Evolutionary conservation across 2,888 invertebrate genomes (phyloP).

Genomic region (Diogma glabrata): DNA sequence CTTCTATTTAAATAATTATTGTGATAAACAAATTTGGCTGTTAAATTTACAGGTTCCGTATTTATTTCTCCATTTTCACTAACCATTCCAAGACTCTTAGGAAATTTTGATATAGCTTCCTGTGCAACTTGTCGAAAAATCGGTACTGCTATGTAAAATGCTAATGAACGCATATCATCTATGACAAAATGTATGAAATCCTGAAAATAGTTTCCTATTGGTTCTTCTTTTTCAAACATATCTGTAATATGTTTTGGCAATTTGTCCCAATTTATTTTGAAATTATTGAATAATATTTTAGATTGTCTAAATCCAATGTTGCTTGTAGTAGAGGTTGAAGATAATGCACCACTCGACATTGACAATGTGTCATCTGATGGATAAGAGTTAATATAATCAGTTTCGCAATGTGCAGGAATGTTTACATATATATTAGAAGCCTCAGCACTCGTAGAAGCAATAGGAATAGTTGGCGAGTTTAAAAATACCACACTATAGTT

Average conservation of each 20-base stretch:
- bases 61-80: not conserved
- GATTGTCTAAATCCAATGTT: not conserved
- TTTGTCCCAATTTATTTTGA: not conserved
- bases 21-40: not conserved
- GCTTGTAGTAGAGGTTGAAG: not conserved
- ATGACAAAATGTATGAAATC: slow-evolving; percentile 8
- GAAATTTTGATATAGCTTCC: slow-evolving; percentile 3
- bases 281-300: not conserved
- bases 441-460: too few species aligned
- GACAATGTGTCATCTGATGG: slow-evolving; percentile 1
- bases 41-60: slow-evolving; percentile 4
- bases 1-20: slow-evolving; percentile 8
- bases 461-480: too few species aligned
- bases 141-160: slow-evolving; percentile 6
- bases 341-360: slow-evolving; percentile 3
- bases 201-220: not conserved
- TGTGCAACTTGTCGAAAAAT: slow-evolving; percentile 3
- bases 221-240: not conserved
- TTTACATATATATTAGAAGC: too few species aligned
- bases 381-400: too few species aligned
- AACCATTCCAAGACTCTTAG: not conserved
- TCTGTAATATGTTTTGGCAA: not conserved
- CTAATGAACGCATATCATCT: slow-evolving; percentile 5
- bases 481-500: too few species aligned
- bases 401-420: too few species aligned